phyloP scores from a whole-genome alignment of 1,140 invertebrate species.

The Polypedilum pembai region DNA sequence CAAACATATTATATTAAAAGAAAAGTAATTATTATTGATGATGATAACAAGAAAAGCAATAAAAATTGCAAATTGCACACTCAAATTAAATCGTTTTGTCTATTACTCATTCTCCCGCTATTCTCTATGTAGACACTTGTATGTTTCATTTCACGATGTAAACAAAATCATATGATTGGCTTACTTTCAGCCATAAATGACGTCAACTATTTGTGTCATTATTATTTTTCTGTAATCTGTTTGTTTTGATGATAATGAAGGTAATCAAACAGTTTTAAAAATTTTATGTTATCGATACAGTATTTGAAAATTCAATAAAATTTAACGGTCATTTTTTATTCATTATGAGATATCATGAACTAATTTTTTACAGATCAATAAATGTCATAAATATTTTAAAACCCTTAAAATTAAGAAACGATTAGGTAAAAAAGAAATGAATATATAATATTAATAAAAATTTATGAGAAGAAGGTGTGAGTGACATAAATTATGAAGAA shows the following conservation, averaged over 20 bases:
- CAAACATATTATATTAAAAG: not conserved
- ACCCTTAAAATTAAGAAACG: not conserved
- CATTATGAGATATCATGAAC: not conserved
- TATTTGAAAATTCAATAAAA: too few relatives aligned
- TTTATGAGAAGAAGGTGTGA: not conserved
- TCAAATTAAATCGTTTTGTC: not conserved
- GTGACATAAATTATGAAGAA: not conserved
- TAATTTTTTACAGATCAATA: not conserved
- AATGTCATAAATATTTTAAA: not conserved
- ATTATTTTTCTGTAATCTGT: too few relatives aligned
- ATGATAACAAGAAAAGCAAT: constrained; percentile 6
- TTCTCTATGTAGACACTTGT: not conserved
- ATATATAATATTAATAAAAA: not conserved
- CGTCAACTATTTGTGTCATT: not conserved
- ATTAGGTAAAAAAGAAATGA: not conserved
- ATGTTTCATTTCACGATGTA: not conserved
- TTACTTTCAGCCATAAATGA: not conserved
- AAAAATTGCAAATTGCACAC: not conserved
- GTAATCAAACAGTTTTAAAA: too few relatives aligned
- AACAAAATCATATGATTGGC: constrained; percentile 3
- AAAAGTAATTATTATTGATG: not conserved
- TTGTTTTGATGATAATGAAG: too few relatives aligned
- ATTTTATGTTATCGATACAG: too few relatives aligned
- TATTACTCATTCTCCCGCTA: not conserved
- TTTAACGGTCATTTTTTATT: too few relatives aligned